phyloP scores from a whole-genome alignment of 2,888 invertebrate genomes.

The Rotaria socialis region DNA sequence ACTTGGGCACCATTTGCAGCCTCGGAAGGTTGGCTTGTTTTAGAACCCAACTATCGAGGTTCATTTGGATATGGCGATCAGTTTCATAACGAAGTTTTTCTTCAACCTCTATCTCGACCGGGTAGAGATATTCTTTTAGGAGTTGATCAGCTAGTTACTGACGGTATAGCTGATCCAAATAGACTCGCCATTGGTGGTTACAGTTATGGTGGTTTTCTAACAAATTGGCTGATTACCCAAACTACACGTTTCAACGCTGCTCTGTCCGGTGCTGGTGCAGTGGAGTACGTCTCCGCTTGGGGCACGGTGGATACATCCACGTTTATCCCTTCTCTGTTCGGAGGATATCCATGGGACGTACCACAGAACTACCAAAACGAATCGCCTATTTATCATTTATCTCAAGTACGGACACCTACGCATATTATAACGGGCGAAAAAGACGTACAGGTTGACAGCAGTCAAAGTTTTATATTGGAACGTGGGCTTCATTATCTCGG shows the following conservation, averaged over 20 bases:
- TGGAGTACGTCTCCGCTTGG: background rate
- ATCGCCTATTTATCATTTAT: constrained; percentile 9
- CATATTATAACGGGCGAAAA: background rate
- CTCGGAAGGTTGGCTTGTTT: constrained; percentile 13
- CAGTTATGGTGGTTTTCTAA: constrained; percentile 15
- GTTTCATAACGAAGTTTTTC: background rate
- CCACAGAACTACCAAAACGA: background rate
- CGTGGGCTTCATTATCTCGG: constrained; percentile 11
- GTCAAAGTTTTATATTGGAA: background rate
- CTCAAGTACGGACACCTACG: background rate
- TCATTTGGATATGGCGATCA: constrained; percentile 18
- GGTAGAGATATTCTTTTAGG: constrained; percentile 11
- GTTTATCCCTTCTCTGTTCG: background rate
- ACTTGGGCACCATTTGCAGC: constrained; percentile 11
- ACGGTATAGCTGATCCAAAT: constrained; percentile 1
- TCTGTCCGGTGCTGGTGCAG: background rate
- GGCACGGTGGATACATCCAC: background rate
- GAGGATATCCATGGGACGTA: background rate
- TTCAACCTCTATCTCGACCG: background rate
- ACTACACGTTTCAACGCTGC: constrained; percentile 8
- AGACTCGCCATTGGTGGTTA: background rate
- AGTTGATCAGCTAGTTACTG: background rate
- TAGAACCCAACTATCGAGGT: constrained; percentile 16
- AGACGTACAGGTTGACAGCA: background rate
- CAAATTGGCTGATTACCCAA: constrained; percentile 2